Evolutionary conservation across 1,140 invertebrate genomes (phyloP).

Genomic region (Stenopsyche tienmushanensis): DNA sequence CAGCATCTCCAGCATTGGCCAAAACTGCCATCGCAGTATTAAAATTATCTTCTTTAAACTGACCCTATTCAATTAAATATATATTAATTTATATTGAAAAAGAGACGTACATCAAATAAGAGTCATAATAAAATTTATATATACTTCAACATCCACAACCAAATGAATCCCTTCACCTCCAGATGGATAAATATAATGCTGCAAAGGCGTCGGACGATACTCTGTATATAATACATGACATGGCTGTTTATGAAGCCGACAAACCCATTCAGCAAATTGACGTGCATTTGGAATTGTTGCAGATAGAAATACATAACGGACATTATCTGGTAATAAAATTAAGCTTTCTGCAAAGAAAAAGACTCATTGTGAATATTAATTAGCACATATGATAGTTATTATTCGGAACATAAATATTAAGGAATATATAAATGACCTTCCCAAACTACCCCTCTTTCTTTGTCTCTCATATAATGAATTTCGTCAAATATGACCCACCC

Average conservation of each 20-base stretch:
- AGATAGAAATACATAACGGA: conserved; percentile 98
- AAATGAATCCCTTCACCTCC: conserved; percentile 95
- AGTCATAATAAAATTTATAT: conserved; percentile 26
- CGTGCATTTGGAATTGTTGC: conserved; percentile 99
- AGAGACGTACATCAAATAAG: background rate
- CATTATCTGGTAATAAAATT: conserved; percentile 95
- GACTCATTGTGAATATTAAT: background rate
- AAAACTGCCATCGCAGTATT: conserved; percentile 91
- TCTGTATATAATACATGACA: conserved; percentile 99
- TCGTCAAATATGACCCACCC: conserved; percentile 99
- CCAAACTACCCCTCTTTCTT: conserved; percentile 99
- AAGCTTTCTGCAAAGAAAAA: conserved; percentile 75
- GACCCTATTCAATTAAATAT: conserved; percentile 57
- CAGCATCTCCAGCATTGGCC: conserved; percentile 70
- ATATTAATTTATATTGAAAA: background rate
- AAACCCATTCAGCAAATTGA: conserved; percentile 99
- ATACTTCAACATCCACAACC: conserved; percentile 89
- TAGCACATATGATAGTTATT: background rate
- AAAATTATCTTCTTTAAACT: conserved; percentile 97
- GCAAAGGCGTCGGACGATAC: conserved; percentile 93
- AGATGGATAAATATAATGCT: conserved; percentile 97
- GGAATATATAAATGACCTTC: conserved; percentile 54
- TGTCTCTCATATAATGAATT: conserved; percentile 99
- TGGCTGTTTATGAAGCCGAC: conserved; percentile 93
- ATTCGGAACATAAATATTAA: background rate